A percentile compares a stretch with the other conserved stretches of the same genome.
Evolutionary conservation across 2,113 vertebrate genomes (phyloP).

Genomic region (Hypanus sabinus): DNA sequence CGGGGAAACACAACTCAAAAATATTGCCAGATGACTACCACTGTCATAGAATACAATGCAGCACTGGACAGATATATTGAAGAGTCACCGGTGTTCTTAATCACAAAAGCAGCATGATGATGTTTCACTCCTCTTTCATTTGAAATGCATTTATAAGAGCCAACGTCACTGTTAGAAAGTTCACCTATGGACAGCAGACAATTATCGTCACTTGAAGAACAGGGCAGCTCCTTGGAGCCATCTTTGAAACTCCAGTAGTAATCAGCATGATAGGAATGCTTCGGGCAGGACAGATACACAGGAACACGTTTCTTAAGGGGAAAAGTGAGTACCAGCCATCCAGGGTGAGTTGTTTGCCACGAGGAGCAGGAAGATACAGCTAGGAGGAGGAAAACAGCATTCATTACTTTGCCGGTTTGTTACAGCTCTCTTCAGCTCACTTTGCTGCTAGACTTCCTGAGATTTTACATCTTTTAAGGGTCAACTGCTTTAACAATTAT

Average conservation of each 20-base stretch:
- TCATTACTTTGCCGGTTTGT: too few species aligned
- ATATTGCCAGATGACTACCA: not conserved
- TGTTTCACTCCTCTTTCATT: slow-evolving; percentile 49
- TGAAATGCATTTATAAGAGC: slow-evolving; percentile 53
- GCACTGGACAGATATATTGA: not conserved
- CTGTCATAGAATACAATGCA: not conserved
- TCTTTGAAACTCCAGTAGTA: slow-evolving; percentile 55
- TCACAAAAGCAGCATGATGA: not conserved
- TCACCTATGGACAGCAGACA: slow-evolving; percentile 58
- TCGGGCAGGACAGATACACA: slow-evolving; percentile 62
- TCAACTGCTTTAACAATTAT: not conserved
- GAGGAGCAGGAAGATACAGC: too few species aligned
- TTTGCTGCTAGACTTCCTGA: not conserved
- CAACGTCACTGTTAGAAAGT: slow-evolving; percentile 47
- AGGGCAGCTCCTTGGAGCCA: slow-evolving; percentile 40
- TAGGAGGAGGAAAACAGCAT: too few species aligned
- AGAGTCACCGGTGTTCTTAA: not conserved
- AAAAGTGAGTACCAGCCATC: too few species aligned
- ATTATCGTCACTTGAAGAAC: slow-evolving; percentile 49
- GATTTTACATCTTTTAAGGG: not conserved
- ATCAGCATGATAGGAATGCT: slow-evolving; percentile 58
- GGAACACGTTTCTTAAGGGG: slow-evolving; percentile 38
- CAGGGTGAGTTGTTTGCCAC: too few species aligned
- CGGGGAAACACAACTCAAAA: not conserved
- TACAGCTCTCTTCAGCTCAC: too few species aligned